Evolutionary conservation across 92 coral and sea anemone genomes (phyloP).

Genomic region (Epizoanthus scotinus): DNA sequence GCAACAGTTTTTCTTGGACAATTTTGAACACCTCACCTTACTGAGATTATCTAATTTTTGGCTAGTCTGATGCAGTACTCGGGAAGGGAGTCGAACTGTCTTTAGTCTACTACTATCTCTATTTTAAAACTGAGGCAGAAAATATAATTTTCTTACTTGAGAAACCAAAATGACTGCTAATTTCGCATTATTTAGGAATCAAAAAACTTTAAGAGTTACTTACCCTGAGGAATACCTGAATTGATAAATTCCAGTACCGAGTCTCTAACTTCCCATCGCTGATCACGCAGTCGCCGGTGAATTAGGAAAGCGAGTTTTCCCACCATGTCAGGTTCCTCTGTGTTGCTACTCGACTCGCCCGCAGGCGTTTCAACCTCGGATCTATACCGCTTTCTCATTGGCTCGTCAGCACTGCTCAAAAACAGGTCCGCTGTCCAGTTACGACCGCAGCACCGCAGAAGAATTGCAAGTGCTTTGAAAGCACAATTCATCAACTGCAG

Average conservation of each 20-base stretch:
- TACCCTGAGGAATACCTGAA: constrained; percentile 47
- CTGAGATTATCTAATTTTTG: too few relatives aligned
- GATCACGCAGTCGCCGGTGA: constrained; percentile 72
- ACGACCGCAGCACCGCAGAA: constrained; percentile 20
- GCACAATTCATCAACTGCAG: constrained; percentile 46
- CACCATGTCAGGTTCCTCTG: not conserved
- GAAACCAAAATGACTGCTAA: too few relatives aligned
- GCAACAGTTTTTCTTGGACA: too few relatives aligned
- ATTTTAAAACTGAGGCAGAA: too few relatives aligned
- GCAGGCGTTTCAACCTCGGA: not conserved
- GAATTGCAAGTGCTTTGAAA: constrained; percentile 46
- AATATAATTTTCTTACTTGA: too few relatives aligned
- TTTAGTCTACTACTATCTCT: too few relatives aligned
- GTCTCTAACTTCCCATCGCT: constrained; percentile 86
- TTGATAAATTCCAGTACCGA: constrained; percentile 73
- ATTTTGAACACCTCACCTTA: too few relatives aligned
- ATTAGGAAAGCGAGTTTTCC: constrained; percentile 61
- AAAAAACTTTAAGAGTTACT: not conserved
- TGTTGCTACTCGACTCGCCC: not conserved
- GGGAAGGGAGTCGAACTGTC: too few relatives aligned
- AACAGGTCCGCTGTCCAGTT: constrained; percentile 41
- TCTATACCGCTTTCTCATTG: not conserved
- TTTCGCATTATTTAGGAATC: too few relatives aligned
- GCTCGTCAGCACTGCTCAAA: not conserved
- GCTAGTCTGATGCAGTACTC: too few relatives aligned